Percentiles rank a stretch among this genome's conserved stretches.
Evolutionary conservation across 2,113 vertebrate genomes (phyloP).

Genomic region (Spheniscus mendiculus): DNA sequence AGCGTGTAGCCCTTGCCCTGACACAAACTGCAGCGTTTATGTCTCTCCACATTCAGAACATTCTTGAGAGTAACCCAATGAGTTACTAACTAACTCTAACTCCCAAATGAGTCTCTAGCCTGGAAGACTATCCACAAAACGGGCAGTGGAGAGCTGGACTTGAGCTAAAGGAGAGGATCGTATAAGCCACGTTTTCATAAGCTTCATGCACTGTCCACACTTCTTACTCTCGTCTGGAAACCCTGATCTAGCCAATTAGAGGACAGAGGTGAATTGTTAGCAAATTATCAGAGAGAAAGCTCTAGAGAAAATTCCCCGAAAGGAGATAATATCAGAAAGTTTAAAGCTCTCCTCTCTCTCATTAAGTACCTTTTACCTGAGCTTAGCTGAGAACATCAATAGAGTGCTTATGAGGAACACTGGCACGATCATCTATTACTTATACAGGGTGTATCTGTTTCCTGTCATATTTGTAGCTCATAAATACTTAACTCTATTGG

Average conservation of each 20-base stretch:
- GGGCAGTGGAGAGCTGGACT: not conserved
- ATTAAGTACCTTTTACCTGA: not conserved
- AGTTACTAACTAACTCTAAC: too few species aligned
- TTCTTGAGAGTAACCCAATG: not conserved
- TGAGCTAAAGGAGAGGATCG: not conserved
- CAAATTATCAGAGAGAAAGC: not conserved
- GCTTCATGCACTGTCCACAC: not conserved
- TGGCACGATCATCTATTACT: not conserved
- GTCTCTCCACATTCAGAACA: not conserved
- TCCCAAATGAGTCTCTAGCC: not conserved
- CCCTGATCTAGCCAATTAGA: not conserved
- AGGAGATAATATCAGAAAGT: not conserved
- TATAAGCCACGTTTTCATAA: not conserved
- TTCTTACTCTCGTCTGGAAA: not conserved
- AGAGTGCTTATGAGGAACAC: not conserved
- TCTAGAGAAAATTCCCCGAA: not conserved
- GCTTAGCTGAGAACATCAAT: not conserved
- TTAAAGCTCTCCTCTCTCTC: conserved; percentile 1
- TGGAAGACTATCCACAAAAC: not conserved
- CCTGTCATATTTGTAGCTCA: conserved; percentile 1
- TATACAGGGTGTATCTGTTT: not conserved
- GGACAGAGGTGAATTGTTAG: not conserved
- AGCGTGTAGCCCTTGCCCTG: not conserved
- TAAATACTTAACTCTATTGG: not conserved
- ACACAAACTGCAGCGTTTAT: not conserved